Evolutionary conservation across 2,888 invertebrate genomes (phyloP), one percentile per base, ranked within the genome.

Genomic region (Apamea crenata): DNA sequence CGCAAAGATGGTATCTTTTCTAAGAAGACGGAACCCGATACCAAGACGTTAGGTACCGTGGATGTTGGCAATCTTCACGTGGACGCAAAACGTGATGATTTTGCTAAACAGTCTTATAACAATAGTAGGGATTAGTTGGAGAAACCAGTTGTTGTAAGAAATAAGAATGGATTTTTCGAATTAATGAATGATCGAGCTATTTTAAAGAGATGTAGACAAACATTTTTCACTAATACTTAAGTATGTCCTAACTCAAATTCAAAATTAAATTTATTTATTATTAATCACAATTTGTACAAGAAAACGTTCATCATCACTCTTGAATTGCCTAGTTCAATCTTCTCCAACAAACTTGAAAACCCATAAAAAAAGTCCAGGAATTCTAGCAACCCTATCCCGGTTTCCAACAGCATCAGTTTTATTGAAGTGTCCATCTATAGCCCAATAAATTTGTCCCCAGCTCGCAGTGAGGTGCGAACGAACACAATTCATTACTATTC

Each of bases 71-170:
- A 87, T 84, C 84, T 80, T 78, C 71, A 74, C 82, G 74, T 81
- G 83, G 90, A 85, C 86, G 86, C 32, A 80, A 85, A 78, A 91
- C 93, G 93, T 93, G 93, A 88, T 81, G 73, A 56, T 83, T 87
- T 87, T 93, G 77, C 80, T 87, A 90, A 92, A 87, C 81, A 88
- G 84, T 74, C 36, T 59, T 32, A 21, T 73, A 69, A 81, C 66
- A 71, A 71, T 71, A 67, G 40, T 65, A 56, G 5, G 36, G 56
- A 68, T 65, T 47, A 32, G 71, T 40, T 73, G 32, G 63, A 72
- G 53, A 79, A 68, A 65, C 50, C 29, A 65, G 32, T 18, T 78
- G 47, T 29, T 78, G 36, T n/a, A n/a, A 18, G 6, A 47, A 59
- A 44, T 25, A 47, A 25, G 40, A 56, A 78, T 21, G 1, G 0